A percentile compares a stretch with the other conserved stretches of the same genome.
phyloP scores from a whole-genome alignment of 1,140 invertebrate genomes.

The Bicyclus anynana region DNA sequence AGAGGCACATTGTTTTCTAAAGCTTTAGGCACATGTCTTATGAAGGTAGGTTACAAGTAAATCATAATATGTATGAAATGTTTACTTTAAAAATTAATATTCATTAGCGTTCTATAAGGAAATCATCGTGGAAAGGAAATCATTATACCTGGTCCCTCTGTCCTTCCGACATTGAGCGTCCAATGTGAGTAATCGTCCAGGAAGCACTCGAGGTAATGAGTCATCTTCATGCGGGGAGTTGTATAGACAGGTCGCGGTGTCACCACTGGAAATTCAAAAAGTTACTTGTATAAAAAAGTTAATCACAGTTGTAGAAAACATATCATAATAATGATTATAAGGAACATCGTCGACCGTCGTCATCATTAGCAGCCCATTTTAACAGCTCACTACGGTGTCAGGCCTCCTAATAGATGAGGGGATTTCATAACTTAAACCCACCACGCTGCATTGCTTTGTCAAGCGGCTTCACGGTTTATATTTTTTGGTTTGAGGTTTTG shows the following conservation, averaged over 20 bases:
- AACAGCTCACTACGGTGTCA: too few species aligned
- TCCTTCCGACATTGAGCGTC: slow-evolving; percentile 96
- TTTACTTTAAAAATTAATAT: neutral
- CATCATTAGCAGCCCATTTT: too few species aligned
- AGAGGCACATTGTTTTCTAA: too few species aligned
- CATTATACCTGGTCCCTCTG: slow-evolving; percentile 86
- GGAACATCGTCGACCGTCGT: too few species aligned
- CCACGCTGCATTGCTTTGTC: too few species aligned
- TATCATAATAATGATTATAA: neutral
- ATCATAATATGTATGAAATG: too few species aligned
- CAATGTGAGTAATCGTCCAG: slow-evolving; percentile 91
- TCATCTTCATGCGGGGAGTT: slow-evolving; percentile 96
- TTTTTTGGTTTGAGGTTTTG: too few species aligned
- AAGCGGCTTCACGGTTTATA: too few species aligned
- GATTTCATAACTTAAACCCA: too few species aligned
- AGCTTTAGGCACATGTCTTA: too few species aligned
- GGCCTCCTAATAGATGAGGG: too few species aligned
- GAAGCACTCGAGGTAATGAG: slow-evolving; percentile 90
- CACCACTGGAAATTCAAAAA: slow-evolving; percentile 82
- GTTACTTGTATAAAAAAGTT: neutral
- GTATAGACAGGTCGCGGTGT: slow-evolving; percentile 95
- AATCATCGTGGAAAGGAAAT: neutral
- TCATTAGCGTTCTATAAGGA: neutral
- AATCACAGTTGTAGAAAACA: neutral
- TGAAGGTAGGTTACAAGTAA: too few species aligned